Evolutionary conservation across 2,113 vertebrate species (phyloP), one percentile per base, ranked within the genome.

Genomic region (Bagarius yarrelli): DNA sequence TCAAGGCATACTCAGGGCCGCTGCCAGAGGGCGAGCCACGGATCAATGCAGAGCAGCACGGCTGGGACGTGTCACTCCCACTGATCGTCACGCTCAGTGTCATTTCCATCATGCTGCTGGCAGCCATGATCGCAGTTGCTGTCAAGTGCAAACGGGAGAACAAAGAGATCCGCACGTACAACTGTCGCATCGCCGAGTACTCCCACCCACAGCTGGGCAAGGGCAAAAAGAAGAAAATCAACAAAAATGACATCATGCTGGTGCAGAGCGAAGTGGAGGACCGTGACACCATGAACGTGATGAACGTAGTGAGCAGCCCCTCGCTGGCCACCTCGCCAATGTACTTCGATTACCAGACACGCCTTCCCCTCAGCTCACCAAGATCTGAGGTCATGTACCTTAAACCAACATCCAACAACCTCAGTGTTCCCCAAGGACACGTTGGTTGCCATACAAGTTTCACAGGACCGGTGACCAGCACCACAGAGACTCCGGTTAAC

Each of bases 261-360:
- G 98, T 99, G 89, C 98, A 98, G 93, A 99, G 97, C 86, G 96
- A 99, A 89, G 97, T 98, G 85, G 97, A 99, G 88, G 97, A 98
- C 93, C 94, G 97, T 81, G 97, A 98, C 89, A 96, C 96, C 91
- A 96, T 99, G 95, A 99, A 99, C 93, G 98, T 98, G 90, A 99
- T 99, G 98, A 99, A 99, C 78, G 98, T 99, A 93, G 98, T 99
- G 90, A 99, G 98, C 96, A 98, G 97, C 89, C 97, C 98, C 87
- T 98, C 98, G 86, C 91, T 99, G 91, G 97, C 98, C 92, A 98
- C 98, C 89, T 99, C 98, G 88, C 98, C 98, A 85, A 97, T 99
- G 95, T 99, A 98, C 94, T 99, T 99, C 92, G 98, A 99, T 93
- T 99, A 99, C 93, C 98, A 99, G 94, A 99, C 98, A 85, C 96